Conservation (phyloP, 1,140 invertebrate species). For the Diorhabda carinulata region DNA sequence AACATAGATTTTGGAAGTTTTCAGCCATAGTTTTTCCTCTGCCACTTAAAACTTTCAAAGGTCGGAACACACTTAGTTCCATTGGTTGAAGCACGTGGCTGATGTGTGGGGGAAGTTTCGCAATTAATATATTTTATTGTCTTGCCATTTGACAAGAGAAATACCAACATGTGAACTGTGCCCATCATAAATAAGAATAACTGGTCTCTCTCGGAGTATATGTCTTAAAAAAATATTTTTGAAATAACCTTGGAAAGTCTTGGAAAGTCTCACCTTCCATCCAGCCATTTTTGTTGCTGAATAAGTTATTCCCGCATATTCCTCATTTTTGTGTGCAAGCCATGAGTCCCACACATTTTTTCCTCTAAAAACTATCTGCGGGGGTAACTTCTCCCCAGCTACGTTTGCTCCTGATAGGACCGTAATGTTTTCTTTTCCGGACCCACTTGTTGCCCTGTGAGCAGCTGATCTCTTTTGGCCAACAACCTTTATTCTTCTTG, state of each 20-base stretch:
- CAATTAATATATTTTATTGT: slow-evolving; percentile 33
- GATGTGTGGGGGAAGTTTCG: slow-evolving; percentile 38
- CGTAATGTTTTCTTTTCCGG: too few species aligned
- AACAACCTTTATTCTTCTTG: slow-evolving; percentile 41
- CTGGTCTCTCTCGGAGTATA: slow-evolving; percentile 32
- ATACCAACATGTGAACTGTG: slow-evolving; percentile 40
- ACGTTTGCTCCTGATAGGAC: too few species aligned
- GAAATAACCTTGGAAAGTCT: slow-evolving; percentile 34
- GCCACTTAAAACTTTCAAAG: slow-evolving; percentile 39
- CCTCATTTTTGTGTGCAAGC: slow-evolving; percentile 20
- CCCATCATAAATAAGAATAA: slow-evolving; percentile 44
- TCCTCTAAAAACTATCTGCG: too few species aligned
- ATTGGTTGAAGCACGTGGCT: slow-evolving; percentile 39
- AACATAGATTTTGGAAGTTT: slow-evolving; percentile 23
- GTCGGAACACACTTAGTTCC: slow-evolving; percentile 36
- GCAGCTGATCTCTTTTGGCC: slow-evolving; percentile 31
- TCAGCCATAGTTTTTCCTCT: slow-evolving; percentile 30
- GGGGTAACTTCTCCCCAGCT: too few species aligned
- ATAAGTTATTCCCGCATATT: too few species aligned
- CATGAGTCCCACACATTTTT: too few species aligned
- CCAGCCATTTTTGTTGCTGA: slow-evolving; percentile 20
- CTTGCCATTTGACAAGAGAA: slow-evolving; percentile 38
- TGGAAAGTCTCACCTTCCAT: slow-evolving; percentile 31
- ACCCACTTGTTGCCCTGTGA: slow-evolving; percentile 19
- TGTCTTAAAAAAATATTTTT: slow-evolving; percentile 37